Evolutionary conservation across 2,797 vertebrate species (phyloP).

Genomic region (Cygnus olor): DNA sequence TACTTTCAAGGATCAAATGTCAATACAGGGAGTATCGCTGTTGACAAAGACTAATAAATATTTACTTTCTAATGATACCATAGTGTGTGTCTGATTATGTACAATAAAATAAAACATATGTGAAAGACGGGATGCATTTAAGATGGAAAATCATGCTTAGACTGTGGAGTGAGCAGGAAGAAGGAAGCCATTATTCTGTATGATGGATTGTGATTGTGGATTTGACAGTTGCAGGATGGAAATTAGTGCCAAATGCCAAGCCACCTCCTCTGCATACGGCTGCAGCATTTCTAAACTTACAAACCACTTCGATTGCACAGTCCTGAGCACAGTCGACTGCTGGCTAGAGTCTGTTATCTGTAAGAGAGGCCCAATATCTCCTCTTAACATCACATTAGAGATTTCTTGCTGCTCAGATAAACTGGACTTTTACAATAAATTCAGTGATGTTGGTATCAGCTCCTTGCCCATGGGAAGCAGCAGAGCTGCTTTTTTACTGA

Average conservation of each 20-base stretch:
- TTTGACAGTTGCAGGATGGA: conserved; percentile 38
- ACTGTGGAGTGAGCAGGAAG: not conserved
- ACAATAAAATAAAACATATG: not conserved
- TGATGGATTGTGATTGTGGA: conserved; percentile 15
- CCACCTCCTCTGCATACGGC: conserved; percentile 5
- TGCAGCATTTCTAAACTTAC: conserved; percentile 13
- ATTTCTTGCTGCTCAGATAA: not conserved
- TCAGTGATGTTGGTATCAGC: not conserved
- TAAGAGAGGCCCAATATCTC: not conserved
- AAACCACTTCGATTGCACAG: conserved; percentile 3
- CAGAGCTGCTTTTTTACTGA: not conserved
- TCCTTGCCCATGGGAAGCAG: not conserved
- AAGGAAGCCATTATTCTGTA: conserved; percentile 43
- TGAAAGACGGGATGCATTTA: not conserved
- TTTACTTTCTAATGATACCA: conserved; percentile 6
- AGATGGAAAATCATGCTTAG: not conserved
- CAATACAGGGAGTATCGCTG: not conserved
- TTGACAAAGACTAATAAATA: conserved; percentile 23
- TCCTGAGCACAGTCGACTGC: conserved; percentile 18
- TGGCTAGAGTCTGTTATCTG: not conserved
- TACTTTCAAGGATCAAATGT: not conserved
- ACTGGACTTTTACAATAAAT: not conserved
- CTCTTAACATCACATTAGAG: not conserved
- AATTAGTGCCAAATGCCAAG: conserved; percentile 44
- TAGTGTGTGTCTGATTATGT: not conserved